A percentile compares a stretch with the other conserved stretches of the same genome.
These are phyloP conservation scores for Tenthredo scrophulariae DNA, from an alignment of 2,888 invertebrate genomes.

Conservation along the genomic window DNA sequence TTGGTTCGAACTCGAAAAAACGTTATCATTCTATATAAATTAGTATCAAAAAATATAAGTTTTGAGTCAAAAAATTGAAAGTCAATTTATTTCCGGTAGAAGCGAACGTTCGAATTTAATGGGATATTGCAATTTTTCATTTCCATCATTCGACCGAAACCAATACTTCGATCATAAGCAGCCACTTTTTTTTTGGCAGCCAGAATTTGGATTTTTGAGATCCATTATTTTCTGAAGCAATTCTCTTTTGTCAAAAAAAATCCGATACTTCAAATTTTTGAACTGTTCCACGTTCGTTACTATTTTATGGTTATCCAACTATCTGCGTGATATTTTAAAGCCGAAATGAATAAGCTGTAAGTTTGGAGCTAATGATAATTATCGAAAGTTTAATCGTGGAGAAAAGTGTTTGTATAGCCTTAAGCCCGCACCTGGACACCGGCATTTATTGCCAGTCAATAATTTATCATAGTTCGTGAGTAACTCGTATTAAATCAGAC, in stretches of 20 bases:
- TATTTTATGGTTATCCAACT: background rate
- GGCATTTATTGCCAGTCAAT: conserved; percentile 40
- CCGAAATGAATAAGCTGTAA: background rate
- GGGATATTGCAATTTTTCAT: too few species aligned
- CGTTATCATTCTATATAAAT: too few species aligned
- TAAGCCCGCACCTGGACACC: background rate
- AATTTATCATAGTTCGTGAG: conserved; percentile 44
- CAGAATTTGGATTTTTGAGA: background rate
- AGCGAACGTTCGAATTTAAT: too few species aligned
- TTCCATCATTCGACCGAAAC: too few species aligned
- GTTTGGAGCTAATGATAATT: background rate
- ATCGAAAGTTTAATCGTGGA: background rate
- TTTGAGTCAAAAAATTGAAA: too few species aligned
- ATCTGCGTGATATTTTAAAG: background rate
- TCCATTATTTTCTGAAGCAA: background rate
- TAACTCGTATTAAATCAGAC: conserved; percentile 51
- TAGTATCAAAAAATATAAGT: too few species aligned
- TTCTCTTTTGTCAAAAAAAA: too few species aligned
- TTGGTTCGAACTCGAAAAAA: too few species aligned
- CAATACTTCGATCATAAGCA: too few species aligned
- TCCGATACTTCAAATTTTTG: background rate
- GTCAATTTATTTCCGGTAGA: too few species aligned
- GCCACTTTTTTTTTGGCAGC: too few species aligned
- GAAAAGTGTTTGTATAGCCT: background rate
- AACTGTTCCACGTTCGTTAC: background rate